Conservation (phyloP, 2,113 vertebrate genomes). For the Sprattus sprattus region DNA sequence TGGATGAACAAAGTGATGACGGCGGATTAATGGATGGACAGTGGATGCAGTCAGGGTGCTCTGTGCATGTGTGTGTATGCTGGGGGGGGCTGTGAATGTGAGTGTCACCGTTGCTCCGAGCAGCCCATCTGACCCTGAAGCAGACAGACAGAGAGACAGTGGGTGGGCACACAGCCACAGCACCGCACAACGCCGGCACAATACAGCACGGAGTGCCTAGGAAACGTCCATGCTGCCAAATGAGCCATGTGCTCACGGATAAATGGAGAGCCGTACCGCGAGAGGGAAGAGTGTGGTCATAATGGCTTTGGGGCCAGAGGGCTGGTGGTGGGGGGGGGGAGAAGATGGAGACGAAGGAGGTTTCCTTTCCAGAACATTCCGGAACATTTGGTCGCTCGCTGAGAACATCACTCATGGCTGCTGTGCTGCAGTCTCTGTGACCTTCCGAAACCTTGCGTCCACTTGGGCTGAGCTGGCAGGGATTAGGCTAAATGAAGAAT, state of each 20-base stretch:
- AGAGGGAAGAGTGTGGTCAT: constrained; percentile 18
- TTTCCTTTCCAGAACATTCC: neutral
- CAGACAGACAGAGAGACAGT: neutral
- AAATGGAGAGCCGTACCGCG: constrained; percentile 9
- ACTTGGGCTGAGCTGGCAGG: neutral
- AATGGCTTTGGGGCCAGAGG: constrained; percentile 24
- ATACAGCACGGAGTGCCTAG: constrained; percentile 43
- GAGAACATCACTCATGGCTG: constrained; percentile 10
- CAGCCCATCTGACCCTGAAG: constrained; percentile 35
- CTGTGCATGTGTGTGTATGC: constrained; percentile 13
- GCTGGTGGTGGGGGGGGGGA: neutral
- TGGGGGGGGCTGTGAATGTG: constrained; percentile 35
- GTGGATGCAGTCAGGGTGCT: neutral
- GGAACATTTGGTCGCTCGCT: constrained; percentile 17
- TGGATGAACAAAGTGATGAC: too few relatives aligned
- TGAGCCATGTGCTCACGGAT: constrained; percentile 46
- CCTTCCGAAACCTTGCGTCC: neutral
- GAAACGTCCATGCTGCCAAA: constrained; percentile 37
- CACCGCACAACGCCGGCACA: constrained; percentile 36
- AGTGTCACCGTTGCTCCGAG: constrained; percentile 35
- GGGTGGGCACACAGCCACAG: constrained; percentile 36
- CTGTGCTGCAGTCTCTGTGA: neutral
- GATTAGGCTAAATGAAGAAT: neutral
- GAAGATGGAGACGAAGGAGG: neutral
- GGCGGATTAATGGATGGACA: neutral